Conservation (phyloP, 2,113 vertebrate genomes). For the Dasyornis broadbenti region DNA sequence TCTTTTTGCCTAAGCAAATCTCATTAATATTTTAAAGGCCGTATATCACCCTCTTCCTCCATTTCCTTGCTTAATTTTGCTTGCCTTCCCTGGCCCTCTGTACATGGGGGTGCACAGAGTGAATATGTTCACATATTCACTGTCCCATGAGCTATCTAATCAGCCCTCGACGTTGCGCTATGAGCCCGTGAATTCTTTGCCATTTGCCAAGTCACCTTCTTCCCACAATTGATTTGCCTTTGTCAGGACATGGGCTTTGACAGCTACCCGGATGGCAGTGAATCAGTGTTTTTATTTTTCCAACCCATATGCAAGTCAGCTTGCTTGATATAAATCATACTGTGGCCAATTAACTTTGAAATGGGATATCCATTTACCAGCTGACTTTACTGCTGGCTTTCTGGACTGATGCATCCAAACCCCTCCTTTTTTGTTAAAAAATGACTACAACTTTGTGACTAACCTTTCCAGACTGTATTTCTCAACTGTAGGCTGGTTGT, state of each 20-base stretch:
- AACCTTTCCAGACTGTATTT: slow-evolving; percentile 69
- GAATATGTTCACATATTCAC: not conserved
- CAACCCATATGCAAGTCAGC: slow-evolving; percentile 67
- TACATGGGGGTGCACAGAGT: no score
- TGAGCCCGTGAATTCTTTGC: not conserved
- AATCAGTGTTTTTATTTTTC: slow-evolving; percentile 74
- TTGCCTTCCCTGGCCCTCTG: not conserved
- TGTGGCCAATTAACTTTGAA: slow-evolving; percentile 57
- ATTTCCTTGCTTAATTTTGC: not conserved
- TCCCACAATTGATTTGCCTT: slow-evolving; percentile 22
- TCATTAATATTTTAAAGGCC: not conserved
- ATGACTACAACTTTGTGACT: slow-evolving; percentile 63
- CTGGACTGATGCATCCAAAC: slow-evolving; percentile 26
- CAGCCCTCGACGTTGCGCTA: not conserved
- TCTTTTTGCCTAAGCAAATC: not conserved
- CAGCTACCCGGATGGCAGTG: slow-evolving; percentile 55
- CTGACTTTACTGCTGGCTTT: slow-evolving; percentile 53
- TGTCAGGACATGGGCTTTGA: slow-evolving; percentile 17
- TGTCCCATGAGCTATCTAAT: not conserved
- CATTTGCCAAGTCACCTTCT: slow-evolving; percentile 9
- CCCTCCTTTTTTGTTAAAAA: slow-evolving; percentile 33
- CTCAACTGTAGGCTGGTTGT: slow-evolving; percentile 63
- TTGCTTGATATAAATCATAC: slow-evolving; percentile 71
- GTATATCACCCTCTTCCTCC: not conserved
- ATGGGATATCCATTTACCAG: slow-evolving; percentile 66